phyloP scores from a whole-genome alignment of 2,888 invertebrate species.

The Dryobotodes eremita region DNA sequence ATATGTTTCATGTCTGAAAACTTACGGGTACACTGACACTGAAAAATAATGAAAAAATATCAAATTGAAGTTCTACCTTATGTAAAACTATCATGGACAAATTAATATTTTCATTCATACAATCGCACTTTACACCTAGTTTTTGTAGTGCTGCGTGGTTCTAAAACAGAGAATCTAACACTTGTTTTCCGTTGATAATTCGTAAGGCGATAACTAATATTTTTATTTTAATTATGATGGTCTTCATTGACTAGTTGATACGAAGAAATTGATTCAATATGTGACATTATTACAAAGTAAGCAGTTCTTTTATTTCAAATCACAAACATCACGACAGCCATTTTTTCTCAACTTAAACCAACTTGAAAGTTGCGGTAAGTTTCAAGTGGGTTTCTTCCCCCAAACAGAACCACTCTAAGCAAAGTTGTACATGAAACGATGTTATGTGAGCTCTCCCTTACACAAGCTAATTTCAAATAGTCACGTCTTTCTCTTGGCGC shows the following conservation, averaged over 20 bases:
- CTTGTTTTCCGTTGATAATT: too few species aligned
- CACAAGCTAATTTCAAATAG: constrained; percentile 67
- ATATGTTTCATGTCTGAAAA: not conserved
- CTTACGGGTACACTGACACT: too few species aligned
- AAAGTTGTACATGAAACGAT: constrained; percentile 46
- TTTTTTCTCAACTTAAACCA: not conserved
- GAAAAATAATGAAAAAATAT: not conserved
- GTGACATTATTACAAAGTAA: not conserved
- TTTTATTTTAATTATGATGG: too few species aligned
- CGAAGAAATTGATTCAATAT: not conserved
- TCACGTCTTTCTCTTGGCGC: constrained; percentile 63
- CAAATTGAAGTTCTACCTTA: not conserved
- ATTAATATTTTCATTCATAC: not conserved
- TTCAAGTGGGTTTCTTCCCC: not conserved
- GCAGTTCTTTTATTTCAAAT: not conserved
- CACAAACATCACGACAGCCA: too few species aligned
- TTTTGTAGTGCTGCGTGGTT: not conserved
- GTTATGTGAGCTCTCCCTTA: constrained; percentile 62
- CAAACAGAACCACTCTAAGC: constrained; percentile 16
- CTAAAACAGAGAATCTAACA: not conserved
- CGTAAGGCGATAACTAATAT: not conserved
- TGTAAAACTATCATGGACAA: too few species aligned
- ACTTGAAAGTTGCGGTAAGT: not conserved
- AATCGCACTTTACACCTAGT: not conserved
- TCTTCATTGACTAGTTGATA: not conserved